Base-by-base conservation (phyloP, 2,797 vertebrate species). In the Neosilurus hyrtlii region DNA sequence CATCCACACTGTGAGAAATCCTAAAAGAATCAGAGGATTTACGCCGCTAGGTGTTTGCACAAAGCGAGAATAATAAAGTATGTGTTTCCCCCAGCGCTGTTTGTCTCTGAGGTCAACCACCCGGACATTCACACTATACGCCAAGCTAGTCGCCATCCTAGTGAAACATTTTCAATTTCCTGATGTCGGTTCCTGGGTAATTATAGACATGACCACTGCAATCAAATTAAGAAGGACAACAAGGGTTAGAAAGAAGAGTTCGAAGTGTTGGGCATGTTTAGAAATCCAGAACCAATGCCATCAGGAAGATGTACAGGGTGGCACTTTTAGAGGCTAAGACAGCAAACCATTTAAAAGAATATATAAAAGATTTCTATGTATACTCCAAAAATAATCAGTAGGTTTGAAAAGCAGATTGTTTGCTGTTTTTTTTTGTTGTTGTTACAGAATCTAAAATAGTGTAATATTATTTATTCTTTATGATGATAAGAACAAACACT, bases 191-290 rank as follows among this genome's bases (percentile, higher is more conserved):
- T 43, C 35, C 37, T 10, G 1, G 37, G 18, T 94, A 94, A 95
- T 94, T 93, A 91, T 92, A 92, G 92, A 92, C 92, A 92, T 84
- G 92, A 90, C 26, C 65, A 93, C 92, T 90, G 91, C 90, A 92
- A 92, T 91, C 88, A 93, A 94, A 88, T 30, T 18, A 73, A 72
- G 14, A 26, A 88, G 89, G 89, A 90, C 90, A 88, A 90, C 90
- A 90, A 88, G 92, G 16, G 18, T 57, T 16, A 20, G 71, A 73
- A 73, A 73, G 4, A 54, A 73, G 14, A 54, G 1, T 54, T 1
- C 12, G 51, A 71, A 49, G 22, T 20, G 9, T 68, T 22, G 35
- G 10, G 15, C 26, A 18, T 0, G 6, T 67, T 37, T 67, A 18
- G 9, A 67, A 20, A 20, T 72, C 12, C 2, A 18, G 24, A 54